Evolutionary conservation across 2,888 invertebrate genomes (phyloP).

Genomic region (Dryadula phaetusa): DNA sequence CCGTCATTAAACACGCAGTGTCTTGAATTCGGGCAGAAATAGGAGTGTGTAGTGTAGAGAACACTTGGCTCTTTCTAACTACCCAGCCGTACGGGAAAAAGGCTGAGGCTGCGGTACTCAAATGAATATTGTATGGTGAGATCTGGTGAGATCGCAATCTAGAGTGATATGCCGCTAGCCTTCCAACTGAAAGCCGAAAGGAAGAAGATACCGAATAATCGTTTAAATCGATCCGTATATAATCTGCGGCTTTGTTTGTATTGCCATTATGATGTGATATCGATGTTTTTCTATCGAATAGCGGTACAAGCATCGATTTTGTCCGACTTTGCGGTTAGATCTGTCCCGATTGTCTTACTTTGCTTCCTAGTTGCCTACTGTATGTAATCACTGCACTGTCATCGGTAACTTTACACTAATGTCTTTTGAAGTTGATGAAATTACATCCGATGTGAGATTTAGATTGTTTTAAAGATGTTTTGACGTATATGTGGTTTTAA

Average conservation of each 20-base stretch:
- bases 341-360: constrained; percentile 38
- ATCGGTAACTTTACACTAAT: constrained; percentile 17
- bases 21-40: too few species aligned
- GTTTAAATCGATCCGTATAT: constrained; percentile 36
- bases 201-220: background rate
- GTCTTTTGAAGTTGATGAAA: constrained; percentile 23
- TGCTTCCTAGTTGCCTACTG: constrained; percentile 41
- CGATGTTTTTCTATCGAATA: constrained; percentile 66
- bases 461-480: constrained; percentile 19
- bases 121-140: too few species aligned
- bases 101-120: too few species aligned
- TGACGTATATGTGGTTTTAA: constrained; percentile 5
- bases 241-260: constrained; percentile 70
- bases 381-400: constrained; percentile 21
- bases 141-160: too few species aligned
- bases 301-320: constrained; percentile 54
- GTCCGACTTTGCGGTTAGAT: constrained; percentile 43
- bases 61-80: too few species aligned
- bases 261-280: constrained; percentile 64
- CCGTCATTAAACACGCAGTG: too few species aligned
- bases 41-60: too few species aligned
- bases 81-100: too few species aligned
- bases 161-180: background rate
- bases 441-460: constrained; percentile 19
- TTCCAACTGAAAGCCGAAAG: background rate